Percentiles rank a stretch among this genome's conserved stretches.
phyloP scores from a whole-genome alignment of 2,888 invertebrate genomes.

The Ornithoptera priamus region DNA sequence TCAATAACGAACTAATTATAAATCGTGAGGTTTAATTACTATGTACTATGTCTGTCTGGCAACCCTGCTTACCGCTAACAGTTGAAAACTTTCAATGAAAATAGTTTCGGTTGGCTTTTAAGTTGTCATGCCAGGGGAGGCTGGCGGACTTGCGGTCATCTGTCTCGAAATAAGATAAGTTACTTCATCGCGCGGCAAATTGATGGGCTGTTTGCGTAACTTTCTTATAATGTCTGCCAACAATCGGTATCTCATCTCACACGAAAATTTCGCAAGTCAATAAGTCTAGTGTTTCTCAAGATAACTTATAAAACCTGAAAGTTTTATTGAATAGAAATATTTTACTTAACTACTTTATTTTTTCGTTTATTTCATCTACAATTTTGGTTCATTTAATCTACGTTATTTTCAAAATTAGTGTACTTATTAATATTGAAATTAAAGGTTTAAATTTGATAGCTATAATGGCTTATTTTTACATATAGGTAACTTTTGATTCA shows the following conservation, averaged over 20 bases:
- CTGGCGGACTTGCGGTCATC: slow-evolving; percentile 18
- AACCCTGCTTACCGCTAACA: slow-evolving; percentile 23
- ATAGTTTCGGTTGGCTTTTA: slow-evolving; percentile 27
- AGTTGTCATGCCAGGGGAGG: slow-evolving; percentile 15
- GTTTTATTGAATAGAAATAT: not conserved
- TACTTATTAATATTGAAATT: too few relatives aligned
- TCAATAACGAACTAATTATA: not conserved
- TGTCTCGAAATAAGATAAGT: slow-evolving; percentile 24
- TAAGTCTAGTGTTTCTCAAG: not conserved
- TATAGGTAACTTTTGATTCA: too few relatives aligned
- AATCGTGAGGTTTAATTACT: not conserved
- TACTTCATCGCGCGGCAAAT: slow-evolving; percentile 24
- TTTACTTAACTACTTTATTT: not conserved
- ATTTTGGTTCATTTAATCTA: not conserved
- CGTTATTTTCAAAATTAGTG: too few relatives aligned
- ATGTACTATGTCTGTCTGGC: not conserved
- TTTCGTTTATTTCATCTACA: not conserved
- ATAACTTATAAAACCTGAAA: not conserved
- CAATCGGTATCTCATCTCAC: slow-evolving; percentile 27
- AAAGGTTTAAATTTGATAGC: too few relatives aligned
- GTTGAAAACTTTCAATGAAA: slow-evolving; percentile 28
- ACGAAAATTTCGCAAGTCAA: slow-evolving; percentile 28
- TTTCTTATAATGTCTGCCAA: slow-evolving; percentile 7
- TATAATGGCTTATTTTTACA: too few relatives aligned
- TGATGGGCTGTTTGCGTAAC: slow-evolving; percentile 14